phyloP scores from a whole-genome alignment of 1,140 invertebrate species.

The Ctenoplectra terminalis region DNA sequence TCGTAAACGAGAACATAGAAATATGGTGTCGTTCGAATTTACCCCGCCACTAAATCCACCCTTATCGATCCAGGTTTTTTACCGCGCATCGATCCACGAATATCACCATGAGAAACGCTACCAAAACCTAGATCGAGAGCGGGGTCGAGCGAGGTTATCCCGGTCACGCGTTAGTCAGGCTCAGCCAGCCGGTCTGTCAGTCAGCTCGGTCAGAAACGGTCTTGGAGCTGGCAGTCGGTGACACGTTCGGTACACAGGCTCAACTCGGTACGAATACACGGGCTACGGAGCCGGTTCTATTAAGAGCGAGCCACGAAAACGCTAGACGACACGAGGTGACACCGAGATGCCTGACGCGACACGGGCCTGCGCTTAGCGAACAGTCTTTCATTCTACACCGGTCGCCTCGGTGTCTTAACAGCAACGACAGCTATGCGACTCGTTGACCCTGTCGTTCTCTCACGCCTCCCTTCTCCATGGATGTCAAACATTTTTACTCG shows the following conservation, averaged over 20 bases:
- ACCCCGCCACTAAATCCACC: no score
- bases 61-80: no score
- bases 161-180: conserved; percentile 62
- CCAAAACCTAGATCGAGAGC: not conserved
- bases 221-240: conserved; percentile 59
- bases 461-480: not conserved
- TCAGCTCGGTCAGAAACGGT: conserved; percentile 51
- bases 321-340: conserved; percentile 75
- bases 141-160: conserved; percentile 55
- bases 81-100: no score
- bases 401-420: conserved; percentile 51
- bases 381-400: conserved; percentile 48
- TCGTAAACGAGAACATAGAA: no score
- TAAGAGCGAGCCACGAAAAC: conserved; percentile 76
- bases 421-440: conserved; percentile 61
- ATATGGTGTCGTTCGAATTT: no score
- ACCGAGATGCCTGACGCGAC: conserved; percentile 78
- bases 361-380: conserved; percentile 76
- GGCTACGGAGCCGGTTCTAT: conserved; percentile 71
- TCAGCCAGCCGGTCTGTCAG: conserved; percentile 63
- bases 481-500: conserved; percentile 47
- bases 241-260: conserved; percentile 58
- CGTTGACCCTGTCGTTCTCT: conserved; percentile 38
- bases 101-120: no score
- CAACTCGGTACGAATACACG: conserved; percentile 56